These are phyloP conservation scores for Papilio gigon DNA, from an alignment of 2,888 invertebrate genomes.

Conservation along the genomic window DNA sequence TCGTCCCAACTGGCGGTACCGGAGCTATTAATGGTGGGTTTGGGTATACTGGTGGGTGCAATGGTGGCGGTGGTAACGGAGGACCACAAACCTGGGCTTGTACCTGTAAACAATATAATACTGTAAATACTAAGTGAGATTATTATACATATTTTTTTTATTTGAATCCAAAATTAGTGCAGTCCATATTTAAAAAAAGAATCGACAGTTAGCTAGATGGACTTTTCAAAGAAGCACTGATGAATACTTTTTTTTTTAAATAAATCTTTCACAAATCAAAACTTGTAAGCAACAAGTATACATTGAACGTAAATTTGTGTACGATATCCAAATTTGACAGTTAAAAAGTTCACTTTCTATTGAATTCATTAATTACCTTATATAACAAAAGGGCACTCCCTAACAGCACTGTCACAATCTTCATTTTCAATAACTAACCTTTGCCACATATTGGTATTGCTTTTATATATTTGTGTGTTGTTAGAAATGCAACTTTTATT, in stretches of 20 bases:
- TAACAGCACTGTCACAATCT: constrained; percentile 27
- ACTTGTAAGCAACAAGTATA: too few species aligned
- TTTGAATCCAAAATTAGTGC: too few species aligned
- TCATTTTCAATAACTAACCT: constrained; percentile 31
- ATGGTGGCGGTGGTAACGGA: constrained; percentile 42
- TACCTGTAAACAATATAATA: constrained; percentile 43
- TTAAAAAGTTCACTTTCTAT: too few species aligned
- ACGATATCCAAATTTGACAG: too few species aligned
- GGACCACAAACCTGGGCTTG: constrained; percentile 46
- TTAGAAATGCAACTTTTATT: constrained; percentile 20
- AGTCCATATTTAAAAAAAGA: too few species aligned
- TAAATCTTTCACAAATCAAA: too few species aligned
- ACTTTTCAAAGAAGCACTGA: too few species aligned
- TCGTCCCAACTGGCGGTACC: constrained; percentile 51
- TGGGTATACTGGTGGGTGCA: constrained; percentile 41
- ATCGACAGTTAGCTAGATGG: too few species aligned
- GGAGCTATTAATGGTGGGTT: background rate
- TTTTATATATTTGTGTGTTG: constrained; percentile 35
- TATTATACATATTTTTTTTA: background rate
- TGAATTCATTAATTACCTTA: constrained; percentile 30
- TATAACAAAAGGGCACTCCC: constrained; percentile 21
- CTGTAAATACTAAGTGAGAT: background rate
- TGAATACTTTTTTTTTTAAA: too few species aligned
- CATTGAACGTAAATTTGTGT: too few species aligned
- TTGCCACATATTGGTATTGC: constrained; percentile 1